Conservation (phyloP, 2,113 vertebrate genomes). For the Lasiurus borealis region DNA sequence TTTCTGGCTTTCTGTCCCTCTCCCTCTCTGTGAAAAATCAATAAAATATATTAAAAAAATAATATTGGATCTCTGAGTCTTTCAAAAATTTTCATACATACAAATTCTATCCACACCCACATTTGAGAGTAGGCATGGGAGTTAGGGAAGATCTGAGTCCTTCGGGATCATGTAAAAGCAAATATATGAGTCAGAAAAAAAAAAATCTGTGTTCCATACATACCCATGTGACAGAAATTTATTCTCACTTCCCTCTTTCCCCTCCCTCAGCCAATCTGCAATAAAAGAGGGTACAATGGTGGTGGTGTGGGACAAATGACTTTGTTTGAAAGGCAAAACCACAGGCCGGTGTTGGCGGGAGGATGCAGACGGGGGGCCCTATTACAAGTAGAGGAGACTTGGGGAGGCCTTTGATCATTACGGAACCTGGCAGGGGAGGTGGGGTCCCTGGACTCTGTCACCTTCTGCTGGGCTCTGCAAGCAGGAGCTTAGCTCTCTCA, state of each 20-base stretch:
- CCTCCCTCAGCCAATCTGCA: background rate
- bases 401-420: background rate
- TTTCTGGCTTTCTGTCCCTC: too few species aligned
- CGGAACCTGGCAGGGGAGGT: background rate
- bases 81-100: background rate
- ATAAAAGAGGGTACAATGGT: background rate
- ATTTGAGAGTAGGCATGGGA: background rate
- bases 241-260: background rate
- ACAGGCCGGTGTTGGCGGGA: constrained; percentile 25
- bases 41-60: too few species aligned
- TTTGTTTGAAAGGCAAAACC: constrained; percentile 36
- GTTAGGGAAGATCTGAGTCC: background rate
- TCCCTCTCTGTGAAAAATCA: too few species aligned
- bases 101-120: background rate
- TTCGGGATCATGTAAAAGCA: constrained; percentile 5
- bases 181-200: constrained; percentile 8
- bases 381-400: background rate
- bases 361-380: background rate
- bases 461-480: background rate
- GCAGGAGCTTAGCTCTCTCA: background rate
- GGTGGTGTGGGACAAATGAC: background rate
- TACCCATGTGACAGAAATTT: background rate
- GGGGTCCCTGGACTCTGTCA: background rate
- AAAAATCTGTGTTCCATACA: background rate
- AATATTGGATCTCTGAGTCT: background rate